Percentiles rank a stretch among this genome's conserved stretches.
Conservation (phyloP, 1,140 invertebrate genomes). For the Trinorchestia longiramus region DNA sequence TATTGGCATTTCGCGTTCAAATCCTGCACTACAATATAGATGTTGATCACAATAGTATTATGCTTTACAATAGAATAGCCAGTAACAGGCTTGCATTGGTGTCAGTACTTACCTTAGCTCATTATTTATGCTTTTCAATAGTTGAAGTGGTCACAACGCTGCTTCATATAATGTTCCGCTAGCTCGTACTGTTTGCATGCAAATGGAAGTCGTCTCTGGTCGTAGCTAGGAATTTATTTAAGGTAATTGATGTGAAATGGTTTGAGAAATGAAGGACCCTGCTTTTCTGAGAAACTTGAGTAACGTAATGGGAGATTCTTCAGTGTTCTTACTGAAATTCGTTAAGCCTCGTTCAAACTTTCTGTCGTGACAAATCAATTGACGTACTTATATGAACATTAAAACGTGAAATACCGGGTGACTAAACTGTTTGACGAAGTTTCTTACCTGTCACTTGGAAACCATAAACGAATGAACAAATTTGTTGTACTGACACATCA, state of each 20-base stretch:
- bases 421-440: neutral
- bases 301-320: neutral
- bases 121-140: constrained; percentile 34
- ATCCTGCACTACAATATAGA: constrained; percentile 36
- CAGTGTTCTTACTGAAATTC: neutral
- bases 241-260: neutral
- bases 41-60: constrained; percentile 24
- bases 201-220: neutral
- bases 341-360: neutral
- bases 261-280: neutral
- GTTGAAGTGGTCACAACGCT: neutral
- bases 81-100: neutral
- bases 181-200: neutral
- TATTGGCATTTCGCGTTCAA: neutral
- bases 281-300: neutral
- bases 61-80: constrained; percentile 48
- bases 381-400: neutral
- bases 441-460: neutral
- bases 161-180: neutral
- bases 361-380: neutral
- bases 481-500: neutral
- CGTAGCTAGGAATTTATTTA: neutral
- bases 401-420: neutral
- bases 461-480: neutral
- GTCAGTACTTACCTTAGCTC: constrained; percentile 6